Percentiles rank a stretch among this genome's conserved stretches.
Conservation (phyloP, 2,888 invertebrate genomes). For the Helobdella robusta region DNA sequence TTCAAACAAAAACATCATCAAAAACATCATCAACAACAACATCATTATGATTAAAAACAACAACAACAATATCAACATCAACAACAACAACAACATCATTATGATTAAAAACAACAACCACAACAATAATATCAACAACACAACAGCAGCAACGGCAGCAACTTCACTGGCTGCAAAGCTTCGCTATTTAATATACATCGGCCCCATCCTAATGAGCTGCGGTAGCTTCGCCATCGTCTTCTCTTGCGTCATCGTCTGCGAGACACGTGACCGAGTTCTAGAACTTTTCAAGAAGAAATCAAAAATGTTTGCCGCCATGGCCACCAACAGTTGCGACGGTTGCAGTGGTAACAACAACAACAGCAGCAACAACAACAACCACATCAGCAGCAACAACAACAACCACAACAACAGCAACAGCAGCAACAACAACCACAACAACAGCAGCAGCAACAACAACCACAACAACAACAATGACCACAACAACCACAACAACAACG, state of each 20-base stretch:
- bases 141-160: neutral
- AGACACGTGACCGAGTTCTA: conserved; percentile 82
- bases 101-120: neutral
- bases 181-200: conserved; percentile 72
- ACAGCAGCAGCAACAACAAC: too few species aligned
- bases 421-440: neutral
- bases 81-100: neutral
- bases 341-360: too few species aligned
- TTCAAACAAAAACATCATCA: too few species aligned
- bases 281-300: conserved; percentile 64
- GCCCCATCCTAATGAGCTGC: conserved; percentile 92
- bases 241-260: conserved; percentile 96
- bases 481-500: neutral
- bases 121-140: neutral
- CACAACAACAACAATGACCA: neutral
- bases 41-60: neutral
- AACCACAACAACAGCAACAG: neutral
- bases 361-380: neutral
- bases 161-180: conserved; percentile 11
- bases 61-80: neutral
- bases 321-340: neutral
- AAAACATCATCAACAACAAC: neutral
- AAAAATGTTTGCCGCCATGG: conserved; percentile 17
- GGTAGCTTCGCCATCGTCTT: conserved; percentile 95
- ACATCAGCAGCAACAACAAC: neutral